Evolutionary conservation across 2,888 invertebrate genomes (phyloP), one percentile per base, ranked within the genome.

Genomic region (Hemistola chrysoprasaria): DNA sequence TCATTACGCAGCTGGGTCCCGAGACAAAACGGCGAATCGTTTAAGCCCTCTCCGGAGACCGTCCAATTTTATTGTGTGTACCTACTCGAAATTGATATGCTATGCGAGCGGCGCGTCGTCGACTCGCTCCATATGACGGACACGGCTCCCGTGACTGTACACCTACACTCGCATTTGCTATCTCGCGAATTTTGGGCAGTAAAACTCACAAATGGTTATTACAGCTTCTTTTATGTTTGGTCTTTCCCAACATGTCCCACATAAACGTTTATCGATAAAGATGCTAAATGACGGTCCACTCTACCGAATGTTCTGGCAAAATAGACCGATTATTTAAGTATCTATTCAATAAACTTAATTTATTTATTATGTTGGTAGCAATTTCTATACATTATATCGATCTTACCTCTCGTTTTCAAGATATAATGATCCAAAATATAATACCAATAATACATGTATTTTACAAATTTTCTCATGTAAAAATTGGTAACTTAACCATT

Each of bases 11-110:
- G 87, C 87, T 87, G 87, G 87, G 87, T 76, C 71, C 83, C 83
- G 81, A 86, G 87, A 87, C 87, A 87, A 87, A 88, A 88, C 86
- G 88, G 85, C 85, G 87, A 87, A 88, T 83, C 88, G 88, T 86
- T 88, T 88, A 88, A 87, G 87, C 85, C 84, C 84, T 85, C 87
- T 85, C 82, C 81, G 76, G 84, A 85, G 87, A 81, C 83, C 85
- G 84, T 86, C 80, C 85, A 78, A 85, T 87, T 88, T 88, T 88
- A 87, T 88, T 87, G 87, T 87, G 78, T 84, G 72, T 81, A 86
- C 78, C 83, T 85, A 84, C 77, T 83, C 60, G 83, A 87, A 87
- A 87, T 87, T 87, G 86, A 87, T 86, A 87, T 88, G 86, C 87
- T 64, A 70, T 69, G 72, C 81, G 78, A 76, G 83, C 74, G 72